Base-by-base conservation (phyloP, 2,888 invertebrate genomes). In the Pollenia labialis region DNA sequence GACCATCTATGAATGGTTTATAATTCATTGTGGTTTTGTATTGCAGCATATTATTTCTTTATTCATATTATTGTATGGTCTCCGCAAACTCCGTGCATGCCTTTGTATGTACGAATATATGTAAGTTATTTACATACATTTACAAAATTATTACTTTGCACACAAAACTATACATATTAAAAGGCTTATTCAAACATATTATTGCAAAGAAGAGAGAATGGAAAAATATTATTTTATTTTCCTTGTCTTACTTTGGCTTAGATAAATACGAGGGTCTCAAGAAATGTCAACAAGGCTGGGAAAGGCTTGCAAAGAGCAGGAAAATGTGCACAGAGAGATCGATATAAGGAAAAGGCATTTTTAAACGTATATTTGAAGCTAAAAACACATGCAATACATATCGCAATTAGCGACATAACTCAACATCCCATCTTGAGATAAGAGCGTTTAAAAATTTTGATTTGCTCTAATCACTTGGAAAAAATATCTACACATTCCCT, bases 11-110 rank as follows among this genome's bases (percentile, higher is more conserved):
- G 74, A 72, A 81, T 81, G 58, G 56, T 42, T 81, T 58, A 72
- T 68, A 81, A 81, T 81, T 81, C 74, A 74, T 66, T 81, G 74
- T 32, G 81, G 80, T 80, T 80, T 68, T 54, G 16, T 50, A 81
- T 66, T 81, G 81, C 66, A 74, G 74, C 81, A 74, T 66, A 56
- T 66, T 18, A 56, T 68, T 32, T 48, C 54, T 54, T 50, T 56
- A 66, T 56, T 56, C 64, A 14, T 32, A 16, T 16, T 12, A 32
- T 56, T 42, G 32, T 64, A 54, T 54, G 52, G 32, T 58, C 18
- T 46, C 18, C 44, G 9, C 52, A 54, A 52, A 68, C n/a, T 40
- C 12, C 23, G 7, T 32, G 10, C 10, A 68, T n/a, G 68, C n/a
- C 4, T 69, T 42, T 69, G 62, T 62, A 42, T 58, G 58, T 23